A percentile compares a stretch with the other conserved stretches of the same genome.
Evolutionary conservation across 2,888 invertebrate species (phyloP).

Genomic region (Diplolepis rosae): DNA sequence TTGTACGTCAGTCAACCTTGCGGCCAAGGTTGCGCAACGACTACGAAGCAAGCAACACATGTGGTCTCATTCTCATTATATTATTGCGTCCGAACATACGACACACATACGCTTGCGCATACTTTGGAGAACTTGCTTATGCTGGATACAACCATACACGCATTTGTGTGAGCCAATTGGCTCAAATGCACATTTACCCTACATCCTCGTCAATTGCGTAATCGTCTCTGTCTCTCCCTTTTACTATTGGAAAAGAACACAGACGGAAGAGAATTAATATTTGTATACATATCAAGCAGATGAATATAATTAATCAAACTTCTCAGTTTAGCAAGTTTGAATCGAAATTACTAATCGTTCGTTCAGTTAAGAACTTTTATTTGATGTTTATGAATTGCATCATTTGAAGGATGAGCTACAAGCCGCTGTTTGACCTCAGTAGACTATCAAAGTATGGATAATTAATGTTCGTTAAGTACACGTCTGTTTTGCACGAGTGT

Average conservation of each 20-base stretch:
- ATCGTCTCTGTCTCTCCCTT: conserved; percentile 50
- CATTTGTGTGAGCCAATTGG: conserved; percentile 63
- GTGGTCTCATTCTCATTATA: conserved; percentile 51
- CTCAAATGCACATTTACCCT: conserved; percentile 72
- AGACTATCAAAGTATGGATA: background rate
- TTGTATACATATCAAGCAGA: background rate
- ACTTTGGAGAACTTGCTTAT: conserved; percentile 35
- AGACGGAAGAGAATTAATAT: conserved; percentile 2
- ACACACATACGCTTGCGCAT: conserved; percentile 29
- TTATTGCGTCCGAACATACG: background rate
- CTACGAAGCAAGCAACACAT: conserved; percentile 48
- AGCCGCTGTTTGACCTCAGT: too few species aligned
- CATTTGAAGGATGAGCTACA: background rate
- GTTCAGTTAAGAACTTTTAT: background rate
- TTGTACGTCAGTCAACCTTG: conserved; percentile 56
- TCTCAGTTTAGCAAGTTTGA: too few species aligned
- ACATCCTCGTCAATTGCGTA: conserved; percentile 69
- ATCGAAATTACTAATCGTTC: background rate
- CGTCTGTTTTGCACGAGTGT: background rate
- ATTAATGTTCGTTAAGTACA: conserved; percentile 5
- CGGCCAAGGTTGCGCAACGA: conserved; percentile 60
- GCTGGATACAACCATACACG: conserved; percentile 36
- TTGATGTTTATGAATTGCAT: background rate
- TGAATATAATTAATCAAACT: too few species aligned
- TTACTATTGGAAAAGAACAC: conserved; percentile 18